Evolutionary conservation across 2,113 vertebrate genomes (phyloP).

Genomic region (Spea multiplicata): DNA sequence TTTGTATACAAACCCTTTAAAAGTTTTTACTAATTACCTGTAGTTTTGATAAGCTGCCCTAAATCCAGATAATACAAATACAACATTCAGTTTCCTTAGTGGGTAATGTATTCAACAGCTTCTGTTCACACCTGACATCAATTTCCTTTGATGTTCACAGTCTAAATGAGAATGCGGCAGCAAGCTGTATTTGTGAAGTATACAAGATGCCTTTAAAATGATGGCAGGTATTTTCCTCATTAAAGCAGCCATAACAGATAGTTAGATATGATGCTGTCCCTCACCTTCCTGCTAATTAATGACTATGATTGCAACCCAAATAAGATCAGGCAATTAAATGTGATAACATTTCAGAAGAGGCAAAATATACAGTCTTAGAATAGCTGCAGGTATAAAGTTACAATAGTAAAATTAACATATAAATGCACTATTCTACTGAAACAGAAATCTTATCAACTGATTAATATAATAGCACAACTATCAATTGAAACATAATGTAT

Average conservation of each 20-base stretch:
- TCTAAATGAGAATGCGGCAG: constrained; percentile 77
- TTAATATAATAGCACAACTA: constrained; percentile 68
- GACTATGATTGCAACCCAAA: constrained; percentile 83
- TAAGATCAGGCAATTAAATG: constrained; percentile 89
- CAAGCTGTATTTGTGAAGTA: constrained; percentile 81
- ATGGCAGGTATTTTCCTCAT: constrained; percentile 83
- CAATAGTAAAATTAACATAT: constrained; percentile 75
- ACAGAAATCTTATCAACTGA: constrained; percentile 58
- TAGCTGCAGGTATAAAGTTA: constrained; percentile 75
- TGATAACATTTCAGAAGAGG: constrained; percentile 84
- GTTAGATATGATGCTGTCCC: constrained; percentile 85
- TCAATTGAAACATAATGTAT: constrained; percentile 67
- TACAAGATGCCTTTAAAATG: constrained; percentile 73
- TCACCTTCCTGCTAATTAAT: constrained; percentile 89
- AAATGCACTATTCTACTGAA: constrained; percentile 71
- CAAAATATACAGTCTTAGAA: constrained; percentile 70
- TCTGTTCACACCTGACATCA: constrained; percentile 84
- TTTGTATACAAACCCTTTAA: constrained; percentile 67
- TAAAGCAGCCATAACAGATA: constrained; percentile 82
- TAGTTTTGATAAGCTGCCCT: constrained; percentile 73
- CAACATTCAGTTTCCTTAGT: constrained; percentile 70
- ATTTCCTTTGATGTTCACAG: constrained; percentile 85
- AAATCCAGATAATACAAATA: constrained; percentile 71
- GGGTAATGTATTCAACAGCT: constrained; percentile 77
- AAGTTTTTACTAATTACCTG: constrained; percentile 80